Percentiles rank a stretch among this genome's conserved stretches.
Conservation (phyloP, 2,797 vertebrate species). For the Peromyscus aztecus region DNA sequence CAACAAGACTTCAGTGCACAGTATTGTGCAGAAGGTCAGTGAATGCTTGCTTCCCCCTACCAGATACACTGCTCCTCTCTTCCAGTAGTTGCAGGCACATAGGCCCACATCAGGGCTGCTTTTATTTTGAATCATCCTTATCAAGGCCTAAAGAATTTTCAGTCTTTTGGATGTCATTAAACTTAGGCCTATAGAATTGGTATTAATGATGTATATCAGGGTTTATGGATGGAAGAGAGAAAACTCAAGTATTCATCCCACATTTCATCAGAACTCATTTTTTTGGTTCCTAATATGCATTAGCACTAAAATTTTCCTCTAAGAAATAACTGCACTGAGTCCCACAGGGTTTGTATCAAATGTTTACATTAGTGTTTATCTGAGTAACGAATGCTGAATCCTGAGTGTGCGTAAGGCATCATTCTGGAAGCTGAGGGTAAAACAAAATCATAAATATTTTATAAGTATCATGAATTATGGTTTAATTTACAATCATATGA, state of each 20-base stretch:
- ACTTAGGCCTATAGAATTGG: background rate
- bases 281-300: background rate
- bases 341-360: background rate
- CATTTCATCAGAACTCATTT: background rate
- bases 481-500: background rate
- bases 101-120: background rate
- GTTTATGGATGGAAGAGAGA: background rate
- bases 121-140: background rate
- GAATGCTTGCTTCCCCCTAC: accelerated
- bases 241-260: background rate
- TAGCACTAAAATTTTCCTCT: background rate
- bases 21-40: background rate
- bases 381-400: background rate
- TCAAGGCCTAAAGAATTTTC: background rate
- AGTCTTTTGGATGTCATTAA: background rate
- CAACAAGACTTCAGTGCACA: background rate
- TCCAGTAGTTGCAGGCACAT: background rate
- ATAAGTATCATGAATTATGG: background rate
- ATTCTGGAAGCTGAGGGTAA: background rate
- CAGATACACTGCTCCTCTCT: background rate
- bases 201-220: background rate
- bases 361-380: background rate
- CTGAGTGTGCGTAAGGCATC: too few species aligned
- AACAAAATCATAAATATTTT: background rate
- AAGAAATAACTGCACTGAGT: background rate